Evolutionary conservation across 2,888 invertebrate genomes (phyloP).

Genomic region (Scaptomyza polygonia): DNA sequence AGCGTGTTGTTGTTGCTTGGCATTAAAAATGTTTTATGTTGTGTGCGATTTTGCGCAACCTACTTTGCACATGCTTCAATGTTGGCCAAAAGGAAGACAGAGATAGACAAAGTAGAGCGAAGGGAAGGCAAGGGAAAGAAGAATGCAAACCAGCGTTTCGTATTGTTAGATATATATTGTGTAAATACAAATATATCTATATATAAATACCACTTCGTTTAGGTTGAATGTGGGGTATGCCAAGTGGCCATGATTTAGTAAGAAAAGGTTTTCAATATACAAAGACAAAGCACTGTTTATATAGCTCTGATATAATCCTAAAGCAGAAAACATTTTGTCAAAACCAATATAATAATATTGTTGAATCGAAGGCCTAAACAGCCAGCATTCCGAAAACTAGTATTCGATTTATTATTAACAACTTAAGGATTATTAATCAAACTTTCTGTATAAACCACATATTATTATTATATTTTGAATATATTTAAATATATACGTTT

Average conservation of each 20-base stretch:
- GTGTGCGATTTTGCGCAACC: conserved; percentile 81
- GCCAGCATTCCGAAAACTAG: no score
- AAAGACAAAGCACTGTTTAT: no score
- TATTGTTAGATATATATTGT: conserved; percentile 36
- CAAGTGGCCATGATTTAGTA: neutral
- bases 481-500: no score
- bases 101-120: neutral
- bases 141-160: conserved; percentile 33
- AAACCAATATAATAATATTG: no score
- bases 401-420: no score
- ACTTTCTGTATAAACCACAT: no score
- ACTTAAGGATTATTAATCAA: no score
- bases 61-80: conserved; percentile 75
- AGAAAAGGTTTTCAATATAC: no score
- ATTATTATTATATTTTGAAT: no score
- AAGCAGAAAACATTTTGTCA: no score
- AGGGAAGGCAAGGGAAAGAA: conserved; percentile 1
- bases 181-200: conserved; percentile 5
- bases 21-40: conserved; percentile 80
- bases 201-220: conserved; percentile 26
- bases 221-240: conserved; percentile 8
- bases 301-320: no score
- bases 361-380: no score
- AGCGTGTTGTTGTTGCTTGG: conserved; percentile 62
- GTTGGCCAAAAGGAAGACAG: conserved; percentile 21